These are phyloP conservation scores for Anoplolepis gracilipes DNA, from an alignment of 1,140 invertebrate species.

Conservation along the genomic window DNA sequence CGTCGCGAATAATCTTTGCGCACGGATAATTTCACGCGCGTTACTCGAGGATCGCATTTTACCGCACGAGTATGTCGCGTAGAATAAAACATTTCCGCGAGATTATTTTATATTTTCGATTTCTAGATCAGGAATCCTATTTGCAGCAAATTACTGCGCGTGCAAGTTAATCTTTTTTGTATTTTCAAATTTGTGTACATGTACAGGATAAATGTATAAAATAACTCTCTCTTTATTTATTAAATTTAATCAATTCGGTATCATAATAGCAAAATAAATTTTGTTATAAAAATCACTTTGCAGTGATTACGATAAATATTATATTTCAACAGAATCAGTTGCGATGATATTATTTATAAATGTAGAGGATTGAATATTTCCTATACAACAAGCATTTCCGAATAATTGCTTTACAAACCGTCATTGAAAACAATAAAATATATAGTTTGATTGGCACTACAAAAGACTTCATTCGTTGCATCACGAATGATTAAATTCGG, in stretches of 20 bases:
- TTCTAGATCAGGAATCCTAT: neutral
- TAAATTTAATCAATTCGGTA: neutral
- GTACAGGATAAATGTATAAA: neutral
- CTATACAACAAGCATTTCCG: neutral
- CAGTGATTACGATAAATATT: neutral
- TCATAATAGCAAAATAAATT: neutral
- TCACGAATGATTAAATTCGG: neutral
- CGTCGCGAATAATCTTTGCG: conserved; percentile 29
- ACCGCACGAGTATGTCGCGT: too few species aligned
- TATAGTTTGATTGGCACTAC: conserved; percentile 5
- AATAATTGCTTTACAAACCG: conserved; percentile 2
- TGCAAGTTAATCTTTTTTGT: neutral
- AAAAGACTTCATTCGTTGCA: conserved; percentile 8
- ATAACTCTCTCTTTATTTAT: neutral
- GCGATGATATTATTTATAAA: neutral
- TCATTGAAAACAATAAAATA: neutral
- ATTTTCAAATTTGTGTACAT: neutral
- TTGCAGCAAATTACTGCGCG: neutral
- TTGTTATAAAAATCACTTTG: neutral
- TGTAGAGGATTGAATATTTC: neutral
- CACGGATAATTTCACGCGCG: neutral
- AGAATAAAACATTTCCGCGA: conserved; percentile 7
- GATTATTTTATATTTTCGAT: conserved; percentile 58
- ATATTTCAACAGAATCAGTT: neutral
- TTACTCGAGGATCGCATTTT: neutral